Evolutionary conservation across 2,888 invertebrate genomes (phyloP).

Genomic region (Acleris holmiana): DNA sequence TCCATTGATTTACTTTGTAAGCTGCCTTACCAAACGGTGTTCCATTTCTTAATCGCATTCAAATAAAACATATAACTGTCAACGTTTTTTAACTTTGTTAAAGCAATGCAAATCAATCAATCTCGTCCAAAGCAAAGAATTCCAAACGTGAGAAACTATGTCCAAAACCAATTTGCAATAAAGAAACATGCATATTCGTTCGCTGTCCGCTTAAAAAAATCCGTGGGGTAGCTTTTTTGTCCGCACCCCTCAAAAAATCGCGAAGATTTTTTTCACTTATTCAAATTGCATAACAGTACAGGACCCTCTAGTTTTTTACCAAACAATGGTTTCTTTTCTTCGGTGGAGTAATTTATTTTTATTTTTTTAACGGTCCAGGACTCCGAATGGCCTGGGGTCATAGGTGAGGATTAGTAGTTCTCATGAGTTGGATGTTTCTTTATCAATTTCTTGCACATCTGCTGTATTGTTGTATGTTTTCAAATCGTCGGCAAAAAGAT

Average conservation of each 20-base stretch:
- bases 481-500: constrained; percentile 47
- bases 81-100: constrained; percentile 2
- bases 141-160: constrained; percentile 72
- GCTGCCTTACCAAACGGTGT: no score
- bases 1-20: no score
- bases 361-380: constrained; percentile 75
- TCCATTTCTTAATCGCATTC: no score
- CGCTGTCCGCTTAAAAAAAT: constrained; percentile 75
- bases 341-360: constrained; percentile 62
- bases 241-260: constrained; percentile 70
- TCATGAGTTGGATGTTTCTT: constrained; percentile 69
- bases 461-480: constrained; percentile 53
- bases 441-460: constrained; percentile 69
- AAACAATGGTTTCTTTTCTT: constrained; percentile 76
- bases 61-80: background rate
- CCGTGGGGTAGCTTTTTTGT: constrained; percentile 66
- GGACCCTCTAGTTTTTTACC: constrained; percentile 74
- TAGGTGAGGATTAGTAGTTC: constrained; percentile 77
- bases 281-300: constrained; percentile 75
- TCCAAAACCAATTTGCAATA: constrained; percentile 71
- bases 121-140: constrained; percentile 36
- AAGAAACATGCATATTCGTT: constrained; percentile 65
- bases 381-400: constrained; percentile 74
- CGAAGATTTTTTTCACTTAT: constrained; percentile 60
- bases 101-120: constrained; percentile 22